Evolutionary conservation across 2,113 vertebrate species (phyloP).

Genomic region (Spilogale gracilis): DNA sequence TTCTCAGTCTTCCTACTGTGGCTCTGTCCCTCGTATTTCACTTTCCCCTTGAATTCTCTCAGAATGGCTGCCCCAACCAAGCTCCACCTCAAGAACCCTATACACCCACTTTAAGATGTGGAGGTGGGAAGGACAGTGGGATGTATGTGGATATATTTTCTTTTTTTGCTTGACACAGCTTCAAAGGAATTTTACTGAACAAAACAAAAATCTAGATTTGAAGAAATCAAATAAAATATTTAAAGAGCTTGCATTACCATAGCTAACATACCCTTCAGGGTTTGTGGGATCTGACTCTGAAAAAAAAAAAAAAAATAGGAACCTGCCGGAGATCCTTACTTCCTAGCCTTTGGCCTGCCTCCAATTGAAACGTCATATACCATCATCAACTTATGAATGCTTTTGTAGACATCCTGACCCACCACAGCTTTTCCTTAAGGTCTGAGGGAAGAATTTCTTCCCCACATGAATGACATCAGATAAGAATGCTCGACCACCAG

Average conservation of each 20-base stretch:
- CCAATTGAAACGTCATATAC: background rate
- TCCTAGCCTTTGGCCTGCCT: background rate
- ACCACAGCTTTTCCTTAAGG: background rate
- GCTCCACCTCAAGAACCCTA: background rate
- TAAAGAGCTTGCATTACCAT: background rate
- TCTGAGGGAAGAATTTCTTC: background rate
- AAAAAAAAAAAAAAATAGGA: background rate
- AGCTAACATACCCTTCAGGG: background rate
- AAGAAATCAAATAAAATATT: slow-evolving; percentile 22
- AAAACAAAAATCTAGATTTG: slow-evolving; percentile 27
- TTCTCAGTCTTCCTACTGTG: background rate
- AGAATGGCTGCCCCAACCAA: background rate
- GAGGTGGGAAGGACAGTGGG: rapidly evolving
- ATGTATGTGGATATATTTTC: background rate
- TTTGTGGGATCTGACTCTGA: background rate
- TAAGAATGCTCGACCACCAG: background rate
- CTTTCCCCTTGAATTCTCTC: background rate
- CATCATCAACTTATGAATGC: background rate
- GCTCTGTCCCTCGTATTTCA: background rate
- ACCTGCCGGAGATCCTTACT: background rate
- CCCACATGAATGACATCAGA: background rate
- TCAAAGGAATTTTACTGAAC: slow-evolving; percentile 11
- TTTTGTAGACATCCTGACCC: background rate
- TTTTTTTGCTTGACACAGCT: background rate
- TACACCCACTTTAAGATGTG: background rate